Evolutionary conservation across 2,888 invertebrate species (phyloP), one percentile per base, ranked within the genome.

Genomic region (Lutraria lutraria): DNA sequence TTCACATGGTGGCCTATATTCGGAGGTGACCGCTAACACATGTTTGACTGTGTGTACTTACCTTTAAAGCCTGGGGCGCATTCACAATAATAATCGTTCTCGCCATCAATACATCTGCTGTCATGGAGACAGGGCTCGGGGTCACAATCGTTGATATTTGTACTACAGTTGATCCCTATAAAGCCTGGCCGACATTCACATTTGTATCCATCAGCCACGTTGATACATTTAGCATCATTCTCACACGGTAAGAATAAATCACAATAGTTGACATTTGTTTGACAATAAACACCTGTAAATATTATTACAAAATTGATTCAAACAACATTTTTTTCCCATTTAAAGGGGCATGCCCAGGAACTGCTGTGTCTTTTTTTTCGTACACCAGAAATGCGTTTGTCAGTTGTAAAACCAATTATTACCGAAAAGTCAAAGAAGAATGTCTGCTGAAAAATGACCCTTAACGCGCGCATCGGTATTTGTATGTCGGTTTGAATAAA

Each of bases 251-350:
- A 81, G 2, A 53, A 15, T 25, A 81, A 25, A 25, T 81, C 86
- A 89, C 95, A 95, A 34, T 95, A 94, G 81, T 95, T 89, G 12
- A 96, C 93, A 60, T 95, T 93, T 3, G 31, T 93, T 56, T 86
- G 92, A 88, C 53, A 90, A 68, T 85, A 94, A 92, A 82, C 93
- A 93, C 83, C 91, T 90, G 88, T 25, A 86, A 89, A 63, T 34
- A 87, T 72, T 8, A 19, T 56, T 3, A 56, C 13, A 8, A 16
- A 56, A 8, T 2, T 16, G 19, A 56, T 56, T 16, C 56, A 56
- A 19, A 0, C 19, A 56, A 19, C 56, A 43, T 43, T 43, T 43
- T 4, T 2, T 8, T 43, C 43, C n/a, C n/a, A n/a, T n/a, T n/a
- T n/a, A n/a, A n/a, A n/a, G n/a, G n/a, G n/a, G n/a, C n/a, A n/a